phyloP scores from a whole-genome alignment of 37 sponge, comb jelly and placozoan species.

The Tethya wilhelma region DNA sequence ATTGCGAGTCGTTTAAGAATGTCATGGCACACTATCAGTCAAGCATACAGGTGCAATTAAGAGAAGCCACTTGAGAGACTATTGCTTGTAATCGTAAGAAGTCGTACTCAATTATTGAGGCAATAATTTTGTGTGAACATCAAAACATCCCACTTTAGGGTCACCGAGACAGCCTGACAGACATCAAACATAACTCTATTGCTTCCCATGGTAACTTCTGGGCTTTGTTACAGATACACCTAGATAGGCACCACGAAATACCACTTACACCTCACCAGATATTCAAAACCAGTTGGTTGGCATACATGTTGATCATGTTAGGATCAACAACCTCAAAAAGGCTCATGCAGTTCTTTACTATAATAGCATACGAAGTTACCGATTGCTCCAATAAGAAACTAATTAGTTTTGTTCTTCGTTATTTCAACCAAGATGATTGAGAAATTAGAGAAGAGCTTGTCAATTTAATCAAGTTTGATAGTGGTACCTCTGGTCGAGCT shows the following conservation, averaged over 20 bases:
- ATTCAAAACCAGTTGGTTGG: constrained; percentile 69
- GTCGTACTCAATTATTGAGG: constrained; percentile 9
- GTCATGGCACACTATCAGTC: constrained; percentile 31
- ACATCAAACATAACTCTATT: background rate
- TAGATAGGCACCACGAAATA: constrained; percentile 38
- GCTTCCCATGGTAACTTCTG: constrained; percentile 60
- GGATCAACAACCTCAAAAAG: constrained; percentile 40
- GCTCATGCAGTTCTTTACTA: constrained; percentile 28
- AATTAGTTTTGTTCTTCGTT: too few species aligned
- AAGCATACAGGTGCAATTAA: constrained; percentile 7
- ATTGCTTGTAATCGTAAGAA: constrained; percentile 18
- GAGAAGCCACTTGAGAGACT: background rate
- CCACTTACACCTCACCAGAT: constrained; percentile 43
- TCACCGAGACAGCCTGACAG: constrained; percentile 50
- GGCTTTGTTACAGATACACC: constrained; percentile 52
- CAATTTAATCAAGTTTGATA: constrained; percentile 58
- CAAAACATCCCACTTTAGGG: too few species aligned
- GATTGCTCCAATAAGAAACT: too few species aligned
- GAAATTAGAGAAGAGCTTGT: constrained; percentile 82
- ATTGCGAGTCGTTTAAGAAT: constrained; percentile 26
- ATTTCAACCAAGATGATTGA: too few species aligned
- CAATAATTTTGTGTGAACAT: constrained; percentile 24
- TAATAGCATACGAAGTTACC: constrained; percentile 57
- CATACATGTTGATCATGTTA: constrained; percentile 36
- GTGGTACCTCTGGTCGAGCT: constrained; percentile 69